Evolutionary conservation across 2,888 invertebrate species (phyloP), one percentile per base, ranked within the genome.

Genomic region (Trachelus stipa): DNA sequence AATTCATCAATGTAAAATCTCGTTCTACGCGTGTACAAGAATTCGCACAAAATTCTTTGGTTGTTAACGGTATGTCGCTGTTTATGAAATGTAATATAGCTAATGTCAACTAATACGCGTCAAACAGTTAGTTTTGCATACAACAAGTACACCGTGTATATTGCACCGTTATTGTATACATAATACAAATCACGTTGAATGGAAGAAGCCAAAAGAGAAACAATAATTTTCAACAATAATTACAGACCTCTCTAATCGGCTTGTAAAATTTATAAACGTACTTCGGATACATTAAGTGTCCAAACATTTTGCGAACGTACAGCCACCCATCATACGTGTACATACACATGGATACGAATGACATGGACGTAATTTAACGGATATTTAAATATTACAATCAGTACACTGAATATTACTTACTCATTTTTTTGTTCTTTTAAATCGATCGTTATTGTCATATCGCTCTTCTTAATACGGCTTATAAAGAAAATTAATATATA

Each of bases 201-300:
- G 56, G 56, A 56, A 56, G 56, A 56, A 56, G 23, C 56, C 56
- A 56, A 56, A 56, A 56, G 56, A 56, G 56, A 56, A 56, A 23
- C 23, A 56, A 56, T 56, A 56, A 56, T 56, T 9, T 56, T 56
- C 56, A 56, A 56, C 56, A 56, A 23, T 23, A 23, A 56, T 56
- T 56, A 56, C 23, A 56, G 56, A 23, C 23, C 56, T 56, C 56
- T 56, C 56, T 56, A 35, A 69, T 68, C 79, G 23, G n/a, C 79
- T 4, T 69, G 40, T 4, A 37, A 76, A 56, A 76, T 79, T 30
- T 80, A 79, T 69, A 78, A 78, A 56, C 73, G 56, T 77, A 30
- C 77, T 80, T 68, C 74, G 15, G 12, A 69, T 74, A 31, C 74
- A 33, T 30, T 23, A n/a, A 33, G 30, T 73, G 40, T 69, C 9